phyloP scores from a whole-genome alignment of 2,888 invertebrate genomes.

The Rotaria sp. region DNA sequence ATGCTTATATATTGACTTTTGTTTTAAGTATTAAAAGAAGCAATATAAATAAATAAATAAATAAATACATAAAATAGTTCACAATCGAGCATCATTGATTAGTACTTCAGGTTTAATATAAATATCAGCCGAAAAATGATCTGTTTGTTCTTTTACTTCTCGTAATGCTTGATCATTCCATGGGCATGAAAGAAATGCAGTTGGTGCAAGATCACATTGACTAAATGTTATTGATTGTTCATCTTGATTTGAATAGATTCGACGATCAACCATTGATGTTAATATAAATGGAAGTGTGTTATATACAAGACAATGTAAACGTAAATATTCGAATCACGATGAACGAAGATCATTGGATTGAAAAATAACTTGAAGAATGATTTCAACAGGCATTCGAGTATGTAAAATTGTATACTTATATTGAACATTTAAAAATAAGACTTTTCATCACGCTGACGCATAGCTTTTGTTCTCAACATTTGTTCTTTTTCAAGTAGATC shows the following conservation, averaged over 20 bases:
- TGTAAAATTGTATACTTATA: conserved; percentile 78
- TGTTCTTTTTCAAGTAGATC: no score
- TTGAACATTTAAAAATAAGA: conserved; percentile 62
- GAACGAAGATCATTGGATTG: not conserved
- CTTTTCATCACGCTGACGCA: conserved; percentile 81
- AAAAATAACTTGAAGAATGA: conserved; percentile 60
- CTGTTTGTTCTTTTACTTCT: not conserved
- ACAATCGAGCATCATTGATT: not conserved
- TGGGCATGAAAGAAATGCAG: not conserved
- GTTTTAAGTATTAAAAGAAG: no score
- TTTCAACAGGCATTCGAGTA: conserved; percentile 70
- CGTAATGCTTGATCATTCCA: not conserved
- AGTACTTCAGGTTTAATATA: not conserved
- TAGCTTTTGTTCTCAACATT: conserved; percentile 82
- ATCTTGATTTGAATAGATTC: not conserved
- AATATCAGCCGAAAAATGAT: not conserved
- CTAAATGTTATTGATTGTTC: not conserved
- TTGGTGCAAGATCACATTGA: not conserved
- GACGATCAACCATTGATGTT: not conserved
- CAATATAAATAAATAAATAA: not conserved
- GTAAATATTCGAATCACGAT: not conserved
- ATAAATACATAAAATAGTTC: not conserved
- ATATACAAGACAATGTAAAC: not conserved
- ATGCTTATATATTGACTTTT: no score
- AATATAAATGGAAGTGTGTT: not conserved